phyloP scores from a whole-genome alignment of 2,797 vertebrate genomes.

The Myripristis murdjan region DNA sequence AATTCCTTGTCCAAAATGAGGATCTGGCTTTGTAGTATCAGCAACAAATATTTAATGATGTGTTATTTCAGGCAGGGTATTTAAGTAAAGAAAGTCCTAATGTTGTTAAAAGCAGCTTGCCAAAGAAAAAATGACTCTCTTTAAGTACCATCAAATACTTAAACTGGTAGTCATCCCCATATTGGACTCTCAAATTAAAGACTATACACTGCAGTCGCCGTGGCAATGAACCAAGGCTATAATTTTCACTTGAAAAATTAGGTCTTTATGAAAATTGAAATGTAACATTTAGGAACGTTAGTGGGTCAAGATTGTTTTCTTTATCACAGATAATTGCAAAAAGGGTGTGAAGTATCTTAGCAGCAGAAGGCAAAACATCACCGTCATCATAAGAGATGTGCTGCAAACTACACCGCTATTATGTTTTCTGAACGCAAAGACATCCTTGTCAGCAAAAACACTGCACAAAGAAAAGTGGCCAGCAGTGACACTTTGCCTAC shows the following conservation, averaged over 20 bases:
- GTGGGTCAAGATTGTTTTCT: slow-evolving; percentile 62
- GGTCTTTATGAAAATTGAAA: slow-evolving; percentile 72
- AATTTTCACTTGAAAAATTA: slow-evolving; percentile 65
- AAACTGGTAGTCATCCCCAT: slow-evolving; percentile 49
- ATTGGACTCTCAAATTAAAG: slow-evolving; percentile 63
- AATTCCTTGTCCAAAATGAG: slow-evolving; percentile 53
- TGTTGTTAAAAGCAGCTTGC: slow-evolving; percentile 53
- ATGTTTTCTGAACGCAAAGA: slow-evolving; percentile 52
- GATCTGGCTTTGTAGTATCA: slow-evolving; percentile 60
- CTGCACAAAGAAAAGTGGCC: slow-evolving; percentile 26
- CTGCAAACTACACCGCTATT: slow-evolving; percentile 62
- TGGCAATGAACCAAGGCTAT: slow-evolving; percentile 59
- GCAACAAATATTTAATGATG: slow-evolving; percentile 65
- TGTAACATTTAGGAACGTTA: slow-evolving; percentile 55
- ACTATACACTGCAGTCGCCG: slow-evolving; percentile 48
- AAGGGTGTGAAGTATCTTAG: slow-evolving; percentile 49
- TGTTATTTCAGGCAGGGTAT: slow-evolving; percentile 66
- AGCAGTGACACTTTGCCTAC: slow-evolving; percentile 16
- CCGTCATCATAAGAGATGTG: slow-evolving; percentile 44
- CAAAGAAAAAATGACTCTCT: slow-evolving; percentile 43
- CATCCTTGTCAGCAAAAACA: slow-evolving; percentile 56
- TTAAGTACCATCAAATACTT: slow-evolving; percentile 51
- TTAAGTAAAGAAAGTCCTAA: slow-evolving; percentile 31
- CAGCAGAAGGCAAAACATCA: slow-evolving; percentile 37
- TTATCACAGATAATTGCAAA: slow-evolving; percentile 66